phyloP scores from a whole-genome alignment of 2,113 vertebrate genomes.

The Ardeotis arabs region DNA sequence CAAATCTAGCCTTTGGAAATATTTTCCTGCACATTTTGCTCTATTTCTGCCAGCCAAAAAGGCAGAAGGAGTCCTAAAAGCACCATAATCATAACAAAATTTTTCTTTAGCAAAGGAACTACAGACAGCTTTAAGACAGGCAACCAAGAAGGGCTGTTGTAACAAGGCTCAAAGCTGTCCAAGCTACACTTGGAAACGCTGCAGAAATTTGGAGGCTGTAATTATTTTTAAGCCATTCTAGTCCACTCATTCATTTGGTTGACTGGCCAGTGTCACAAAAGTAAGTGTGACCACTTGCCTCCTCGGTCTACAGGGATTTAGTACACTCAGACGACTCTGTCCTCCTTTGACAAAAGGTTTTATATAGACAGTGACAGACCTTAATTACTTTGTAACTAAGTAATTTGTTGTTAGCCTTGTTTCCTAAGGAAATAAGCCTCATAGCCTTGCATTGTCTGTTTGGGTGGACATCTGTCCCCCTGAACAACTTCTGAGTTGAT shows the following conservation, averaged over 20 bases:
- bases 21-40: background rate
- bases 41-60: background rate
- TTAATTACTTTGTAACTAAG: background rate
- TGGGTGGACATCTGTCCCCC: background rate
- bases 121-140: background rate
- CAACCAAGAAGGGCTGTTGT: background rate
- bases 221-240: background rate
- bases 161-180: background rate
- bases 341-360: background rate
- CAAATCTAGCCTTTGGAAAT: background rate
- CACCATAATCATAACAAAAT: background rate
- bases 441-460: background rate
- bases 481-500: background rate
- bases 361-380: background rate
- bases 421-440: background rate
- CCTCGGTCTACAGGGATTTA: background rate
- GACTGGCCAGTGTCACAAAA: background rate
- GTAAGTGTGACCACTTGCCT: accelerated
- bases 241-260: background rate
- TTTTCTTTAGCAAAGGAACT: background rate
- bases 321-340: background rate
- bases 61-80: background rate
- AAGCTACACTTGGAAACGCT: background rate
- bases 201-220: background rate
- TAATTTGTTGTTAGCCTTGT: background rate